phyloP scores from a whole-genome alignment of 2,888 invertebrate species.

The Acrobeloides nanus region DNA sequence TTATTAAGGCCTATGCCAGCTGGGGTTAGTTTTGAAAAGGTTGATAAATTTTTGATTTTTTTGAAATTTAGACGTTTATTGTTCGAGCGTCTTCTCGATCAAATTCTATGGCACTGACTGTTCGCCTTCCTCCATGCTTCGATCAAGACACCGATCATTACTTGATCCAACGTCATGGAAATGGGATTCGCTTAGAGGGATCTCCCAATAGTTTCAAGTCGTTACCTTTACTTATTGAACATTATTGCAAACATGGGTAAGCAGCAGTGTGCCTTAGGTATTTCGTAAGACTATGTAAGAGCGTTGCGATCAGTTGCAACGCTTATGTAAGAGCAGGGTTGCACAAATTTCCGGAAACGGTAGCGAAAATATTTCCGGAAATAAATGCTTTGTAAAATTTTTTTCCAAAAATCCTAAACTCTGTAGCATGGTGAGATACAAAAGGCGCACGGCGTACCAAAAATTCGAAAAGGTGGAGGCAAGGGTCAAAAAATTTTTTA shows the following conservation, averaged over 20 bases:
- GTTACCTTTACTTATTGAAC: constrained; percentile 82
- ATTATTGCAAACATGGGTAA: constrained; percentile 84
- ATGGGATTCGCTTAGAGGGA: constrained; percentile 74
- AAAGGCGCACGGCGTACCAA: too few species aligned
- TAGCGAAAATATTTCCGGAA: too few species aligned
- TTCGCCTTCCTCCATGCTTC: constrained; percentile 68
- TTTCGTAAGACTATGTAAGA: constrained; percentile 12
- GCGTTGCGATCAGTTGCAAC: too few species aligned
- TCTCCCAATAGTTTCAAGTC: constrained; percentile 86
- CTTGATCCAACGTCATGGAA: constrained; percentile 72
- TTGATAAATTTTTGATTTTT: constrained; percentile 5
- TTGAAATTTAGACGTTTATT: constrained; percentile 71
- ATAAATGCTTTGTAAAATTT: too few species aligned
- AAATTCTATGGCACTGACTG: constrained; percentile 88
- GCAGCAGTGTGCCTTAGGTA: constrained; percentile 4
- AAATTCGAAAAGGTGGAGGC: too few species aligned
- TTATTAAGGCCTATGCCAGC: constrained; percentile 84
- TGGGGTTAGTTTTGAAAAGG: constrained; percentile 65
- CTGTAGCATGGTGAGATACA: too few species aligned
- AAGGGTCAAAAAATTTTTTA: too few species aligned
- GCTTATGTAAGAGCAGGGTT: too few species aligned
- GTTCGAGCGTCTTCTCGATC: constrained; percentile 87
- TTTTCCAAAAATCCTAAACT: too few species aligned
- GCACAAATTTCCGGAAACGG: too few species aligned
- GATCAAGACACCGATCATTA: constrained; percentile 91